Evolutionary conservation across 2,888 invertebrate genomes (phyloP), one percentile per base, ranked within the genome.

Genomic region (Sminthurinus aureus): DNA sequence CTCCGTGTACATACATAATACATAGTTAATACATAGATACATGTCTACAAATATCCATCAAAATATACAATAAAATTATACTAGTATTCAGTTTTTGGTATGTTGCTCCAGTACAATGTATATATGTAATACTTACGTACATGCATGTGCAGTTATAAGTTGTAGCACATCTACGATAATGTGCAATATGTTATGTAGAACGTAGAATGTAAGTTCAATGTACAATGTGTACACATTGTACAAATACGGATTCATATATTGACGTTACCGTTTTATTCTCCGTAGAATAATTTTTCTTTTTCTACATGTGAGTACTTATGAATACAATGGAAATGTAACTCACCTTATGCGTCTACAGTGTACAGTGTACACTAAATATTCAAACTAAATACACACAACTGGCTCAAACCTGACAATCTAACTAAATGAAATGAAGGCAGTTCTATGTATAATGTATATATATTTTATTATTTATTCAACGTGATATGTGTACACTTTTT

Each of bases 271-370:
- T 73, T 74, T 81, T 58, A 81, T 81, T 52, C 69, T 81, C 81
- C 38, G 74, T 64, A 64, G 73, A 81, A 81, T 75, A 81, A 73
- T 73, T 81, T 51, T 81, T 12, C 74, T 58, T 58, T 58, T 15
- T 58, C 58, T 13, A 58, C 13, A 58, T 13, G 52, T 8, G 52
- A 58, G 9, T 38, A 58, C 38, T 1, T 38, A 38, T 38, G 38
- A 38, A 38, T 38, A 38, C 38, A 38, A 38, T 38, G 38, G 38
- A 38, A 38, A 38, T 38, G 38, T 1, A 38, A 6, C 38, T 6
- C 38, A 38, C 38, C 38, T 38, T 38, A 38, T 38, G 38, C 58
- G 58, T 58, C 13, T 18, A 58, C n/a, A n/a, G n/a, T n/a, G n/a
- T n/a, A n/a, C n/a, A n/a, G n/a, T n/a, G n/a, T n/a, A n/a, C 58